phyloP scores from a whole-genome alignment of 2,113 vertebrate species.

The Platycercus adscitus region DNA sequence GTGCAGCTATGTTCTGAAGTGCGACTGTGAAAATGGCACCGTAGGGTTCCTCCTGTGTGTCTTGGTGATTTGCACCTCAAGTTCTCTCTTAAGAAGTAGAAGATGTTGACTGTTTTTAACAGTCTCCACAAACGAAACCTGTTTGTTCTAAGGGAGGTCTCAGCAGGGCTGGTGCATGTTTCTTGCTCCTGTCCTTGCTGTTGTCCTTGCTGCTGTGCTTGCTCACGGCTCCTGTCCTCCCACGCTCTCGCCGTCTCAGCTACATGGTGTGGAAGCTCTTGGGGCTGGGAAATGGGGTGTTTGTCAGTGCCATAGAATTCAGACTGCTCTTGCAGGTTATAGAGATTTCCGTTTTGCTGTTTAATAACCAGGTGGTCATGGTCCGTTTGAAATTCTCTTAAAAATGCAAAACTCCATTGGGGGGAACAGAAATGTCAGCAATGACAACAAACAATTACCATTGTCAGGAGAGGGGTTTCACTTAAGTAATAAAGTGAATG shows the following conservation, averaged over 20 bases:
- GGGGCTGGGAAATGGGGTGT: neutral
- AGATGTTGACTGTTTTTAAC: neutral
- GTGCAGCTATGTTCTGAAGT: slow-evolving; percentile 28
- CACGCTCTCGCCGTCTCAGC: neutral
- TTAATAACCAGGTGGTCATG: neutral
- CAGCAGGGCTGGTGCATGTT: rapidly evolving
- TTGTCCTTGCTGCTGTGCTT: too few species aligned
- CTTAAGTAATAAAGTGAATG: neutral
- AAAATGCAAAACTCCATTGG: neutral
- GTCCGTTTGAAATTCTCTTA: neutral
- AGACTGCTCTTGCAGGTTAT: neutral
- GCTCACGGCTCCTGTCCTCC: neutral
- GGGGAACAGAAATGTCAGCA: neutral
- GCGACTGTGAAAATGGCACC: slow-evolving; percentile 36
- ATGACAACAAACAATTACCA: neutral
- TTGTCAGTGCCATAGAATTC: neutral
- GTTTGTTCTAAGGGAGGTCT: neutral
- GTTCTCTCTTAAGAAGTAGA: neutral
- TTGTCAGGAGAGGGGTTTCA: neutral
- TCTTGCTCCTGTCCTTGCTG: neutral
- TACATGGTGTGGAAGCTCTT: neutral
- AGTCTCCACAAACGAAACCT: neutral
- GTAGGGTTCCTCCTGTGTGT: neutral
- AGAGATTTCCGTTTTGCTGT: neutral
- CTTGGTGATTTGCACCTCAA: neutral